Percentiles rank a stretch among this genome's conserved stretches.
These are phyloP conservation scores for Upupa epops DNA, from an alignment of 2,113 vertebrate genomes.

Conservation along the genomic window DNA sequence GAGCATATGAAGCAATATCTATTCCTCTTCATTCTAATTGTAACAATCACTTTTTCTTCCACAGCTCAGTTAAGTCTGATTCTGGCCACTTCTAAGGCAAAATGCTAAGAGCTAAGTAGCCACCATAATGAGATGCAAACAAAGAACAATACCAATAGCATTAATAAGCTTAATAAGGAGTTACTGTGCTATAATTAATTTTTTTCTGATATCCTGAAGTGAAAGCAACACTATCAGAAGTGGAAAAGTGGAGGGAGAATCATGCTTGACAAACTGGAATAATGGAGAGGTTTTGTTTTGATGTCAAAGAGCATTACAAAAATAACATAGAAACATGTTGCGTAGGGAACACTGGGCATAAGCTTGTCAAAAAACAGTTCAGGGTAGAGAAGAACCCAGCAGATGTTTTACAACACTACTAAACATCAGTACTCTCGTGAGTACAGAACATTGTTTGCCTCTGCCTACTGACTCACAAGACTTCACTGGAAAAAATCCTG, in stretches of 20 bases:
- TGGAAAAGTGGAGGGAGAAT: neutral
- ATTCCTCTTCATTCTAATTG: neutral
- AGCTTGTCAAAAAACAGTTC: neutral
- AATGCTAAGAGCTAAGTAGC: neutral
- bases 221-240: neutral
- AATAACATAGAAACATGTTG: neutral
- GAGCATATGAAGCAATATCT: neutral
- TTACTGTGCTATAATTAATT: neutral
- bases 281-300: neutral
- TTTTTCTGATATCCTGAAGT: neutral
- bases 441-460: neutral
- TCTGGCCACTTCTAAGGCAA: neutral
- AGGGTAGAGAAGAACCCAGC: neutral
- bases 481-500: neutral
- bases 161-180: neutral
- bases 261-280: neutral
- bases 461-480: neutral
- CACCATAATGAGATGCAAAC: neutral
- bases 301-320: neutral
- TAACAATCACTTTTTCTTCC: neutral
- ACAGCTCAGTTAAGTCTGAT: neutral
- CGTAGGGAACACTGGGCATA: neutral
- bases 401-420: neutral
- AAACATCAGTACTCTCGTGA: neutral
- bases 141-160: neutral